Percentiles rank a stretch among this genome's conserved stretches.
phyloP scores from a whole-genome alignment of 2,113 vertebrate species.

The Onychorhynchus coronatus region DNA sequence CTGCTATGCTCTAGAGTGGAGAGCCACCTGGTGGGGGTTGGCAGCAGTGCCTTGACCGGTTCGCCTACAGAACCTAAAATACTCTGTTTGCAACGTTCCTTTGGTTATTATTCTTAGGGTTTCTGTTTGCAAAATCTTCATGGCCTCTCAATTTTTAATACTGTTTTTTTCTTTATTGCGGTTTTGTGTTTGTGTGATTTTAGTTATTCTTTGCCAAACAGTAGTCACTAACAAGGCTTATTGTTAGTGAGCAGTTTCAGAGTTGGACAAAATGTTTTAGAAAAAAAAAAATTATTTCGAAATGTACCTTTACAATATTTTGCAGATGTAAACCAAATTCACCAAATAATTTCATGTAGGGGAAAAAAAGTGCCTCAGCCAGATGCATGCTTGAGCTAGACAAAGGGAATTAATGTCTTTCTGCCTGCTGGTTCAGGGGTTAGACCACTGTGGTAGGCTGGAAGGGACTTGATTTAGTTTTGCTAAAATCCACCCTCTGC shows the following conservation, averaged over 20 bases:
- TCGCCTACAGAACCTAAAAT: neutral
- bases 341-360: neutral
- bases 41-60: neutral
- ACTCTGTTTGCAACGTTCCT: neutral
- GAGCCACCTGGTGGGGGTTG: conserved; percentile 21
- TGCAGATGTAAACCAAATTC: neutral
- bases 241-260: neutral
- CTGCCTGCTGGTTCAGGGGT: neutral
- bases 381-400: neutral
- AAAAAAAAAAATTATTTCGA: neutral
- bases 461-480: neutral
- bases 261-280: neutral
- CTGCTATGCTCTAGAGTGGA: neutral
- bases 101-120: neutral
- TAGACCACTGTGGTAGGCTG: neutral
- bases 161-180: neutral
- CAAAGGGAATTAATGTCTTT: neutral
- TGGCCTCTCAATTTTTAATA: neutral
- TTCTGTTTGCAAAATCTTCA: neutral
- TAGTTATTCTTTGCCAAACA: neutral
- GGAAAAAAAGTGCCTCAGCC: neutral
- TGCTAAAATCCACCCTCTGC: neutral
- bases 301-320: neutral
- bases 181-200: neutral
- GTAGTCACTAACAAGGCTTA: neutral